Evolutionary conservation across 2,888 invertebrate genomes (phyloP), one percentile per base, ranked within the genome.

Genomic region (Tachina fera): DNA sequence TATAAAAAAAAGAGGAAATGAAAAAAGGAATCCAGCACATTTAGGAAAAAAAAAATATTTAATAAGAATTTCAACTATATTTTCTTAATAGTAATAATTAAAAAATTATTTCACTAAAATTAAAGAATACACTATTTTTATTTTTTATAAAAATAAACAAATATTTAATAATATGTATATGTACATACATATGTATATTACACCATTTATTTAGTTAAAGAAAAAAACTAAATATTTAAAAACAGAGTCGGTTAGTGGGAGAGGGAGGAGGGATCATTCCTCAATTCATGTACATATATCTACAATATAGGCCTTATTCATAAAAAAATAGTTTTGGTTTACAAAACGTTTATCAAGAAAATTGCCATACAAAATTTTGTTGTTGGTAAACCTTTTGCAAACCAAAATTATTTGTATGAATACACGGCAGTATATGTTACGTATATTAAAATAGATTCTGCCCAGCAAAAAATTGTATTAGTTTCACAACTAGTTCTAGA

Each of bases 11-110:
- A 71, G n/a, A 75, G 51, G 68, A 87, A 53, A 63, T 60, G 31
- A 70, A 84, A 70, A 84, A 82, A 87, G 77, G 53, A 82, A 84
- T 83, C 79, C 75, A 86, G 85, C 82, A 82, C 82, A 75, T 75
- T 76, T 70, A 83, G 78, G 67, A 71, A 70, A 80, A 68, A 70
- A 68, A 72, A 60, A 83, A 61, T 56, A 63, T 43, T 75, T 61
- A 31, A 78, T 67, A 67, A 87, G 71, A 81, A 76, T 80, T 77
- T 71, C 71, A 83, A 78, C 83, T 87, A 85, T 76, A 82, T 49
- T 76, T 68, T 71, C 61, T 80, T 83, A 75, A 80, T 68, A 77
- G 80, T 76, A 75, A 67, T 45, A 60, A 68, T 31, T 43, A 31
- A 58, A 65, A 60, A 31, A 74, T 75, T 74, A 83, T 83, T 83